These are phyloP conservation scores for Chitala chitala DNA, from an alignment of 2,113 vertebrate genomes.

Conservation along the genomic window DNA sequence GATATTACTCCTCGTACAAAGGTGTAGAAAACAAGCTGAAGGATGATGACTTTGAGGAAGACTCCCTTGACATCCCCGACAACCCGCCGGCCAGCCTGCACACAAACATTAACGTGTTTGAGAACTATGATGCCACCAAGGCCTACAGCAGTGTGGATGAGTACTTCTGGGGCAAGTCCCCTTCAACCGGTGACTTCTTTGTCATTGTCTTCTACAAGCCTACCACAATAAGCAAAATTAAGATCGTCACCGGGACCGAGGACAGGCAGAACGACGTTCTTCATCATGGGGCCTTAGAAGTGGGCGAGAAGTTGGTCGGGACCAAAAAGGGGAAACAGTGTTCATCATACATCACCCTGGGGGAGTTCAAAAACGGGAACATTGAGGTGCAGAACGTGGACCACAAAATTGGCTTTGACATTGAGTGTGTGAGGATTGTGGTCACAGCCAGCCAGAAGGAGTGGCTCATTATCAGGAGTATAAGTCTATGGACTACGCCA, in stretches of 20 bases:
- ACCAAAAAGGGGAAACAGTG: slow-evolving; percentile 82
- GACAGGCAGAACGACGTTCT: slow-evolving; percentile 91
- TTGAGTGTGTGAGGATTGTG: slow-evolving; percentile 87
- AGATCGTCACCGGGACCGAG: slow-evolving; percentile 86
- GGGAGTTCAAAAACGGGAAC: slow-evolving; percentile 90
- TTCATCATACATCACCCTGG: slow-evolving; percentile 79
- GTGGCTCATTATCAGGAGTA: slow-evolving; percentile 93
- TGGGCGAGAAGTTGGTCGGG: slow-evolving; percentile 76
- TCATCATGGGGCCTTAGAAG: slow-evolving; percentile 86
- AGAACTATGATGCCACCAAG: slow-evolving; percentile 88
- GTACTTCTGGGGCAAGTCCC: slow-evolving; percentile 96
- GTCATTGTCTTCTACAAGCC: slow-evolving; percentile 84
- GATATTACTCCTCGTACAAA: slow-evolving; percentile 95
- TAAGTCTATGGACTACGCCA: slow-evolving; percentile 92
- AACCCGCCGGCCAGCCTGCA: slow-evolving; percentile 84
- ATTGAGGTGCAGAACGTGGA: slow-evolving; percentile 86
- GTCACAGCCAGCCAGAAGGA: slow-evolving; percentile 91
- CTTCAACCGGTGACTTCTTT: slow-evolving; percentile 85
- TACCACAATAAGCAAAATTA: slow-evolving; percentile 83
- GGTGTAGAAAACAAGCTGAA: slow-evolving; percentile 95
- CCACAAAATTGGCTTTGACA: slow-evolving; percentile 87
- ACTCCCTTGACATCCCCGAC: slow-evolving; percentile 89
- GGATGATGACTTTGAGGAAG: slow-evolving; percentile 97
- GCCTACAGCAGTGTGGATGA: slow-evolving; percentile 92
- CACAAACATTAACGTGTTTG: slow-evolving; percentile 95